Evolutionary conservation across 2,888 invertebrate genomes (phyloP), one percentile per base, ranked within the genome.

Genomic region (Selenia dentaria): DNA sequence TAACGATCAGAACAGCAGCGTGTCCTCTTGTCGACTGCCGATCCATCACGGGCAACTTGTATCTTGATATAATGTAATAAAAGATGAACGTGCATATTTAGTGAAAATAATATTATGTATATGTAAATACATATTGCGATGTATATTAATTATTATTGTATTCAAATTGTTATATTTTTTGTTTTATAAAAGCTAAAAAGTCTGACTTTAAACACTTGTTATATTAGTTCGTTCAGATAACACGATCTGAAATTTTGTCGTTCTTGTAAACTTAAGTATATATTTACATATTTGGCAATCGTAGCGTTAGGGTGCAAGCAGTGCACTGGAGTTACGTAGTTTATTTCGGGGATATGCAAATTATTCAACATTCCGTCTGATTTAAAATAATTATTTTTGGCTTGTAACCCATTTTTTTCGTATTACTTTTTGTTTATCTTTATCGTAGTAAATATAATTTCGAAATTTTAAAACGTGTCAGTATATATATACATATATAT

Each of bases 191-290:
- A 78, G 82, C 82, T 84, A 80, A 87, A 48, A 89, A 89, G 90
- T 89, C 89, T 89, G 90, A 90, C 89, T 89, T 88, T 83, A 79
- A 83, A 83, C 80, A 83, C 79, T 87, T 87, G 88, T 89, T 88
- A 67, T 65, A 71, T 71, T 78, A 70, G 68, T 76, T 78, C 27
- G 74, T 81, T 85, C 86, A 83, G 83, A 83, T 76, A 64, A 59
- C 60, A 67, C 74, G 71, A 70, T 85, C 84, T 87, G 83, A 83
- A 79, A 75, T 76, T 64, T 65, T 62, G 74, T 84, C 80, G 82
- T 81, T 81, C 71, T 64, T 76, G 70, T 57, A 73, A 79, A 80
- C 73, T 47, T 27, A 33, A 44, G 26, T 40, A 28, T 25, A 20
- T 10, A 10, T 39, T 34, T 22, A 8, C 8, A 20, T 24, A 74